Evolutionary conservation across 1,140 invertebrate species (phyloP).

Genomic region (Drosophila sechellia): DNA sequence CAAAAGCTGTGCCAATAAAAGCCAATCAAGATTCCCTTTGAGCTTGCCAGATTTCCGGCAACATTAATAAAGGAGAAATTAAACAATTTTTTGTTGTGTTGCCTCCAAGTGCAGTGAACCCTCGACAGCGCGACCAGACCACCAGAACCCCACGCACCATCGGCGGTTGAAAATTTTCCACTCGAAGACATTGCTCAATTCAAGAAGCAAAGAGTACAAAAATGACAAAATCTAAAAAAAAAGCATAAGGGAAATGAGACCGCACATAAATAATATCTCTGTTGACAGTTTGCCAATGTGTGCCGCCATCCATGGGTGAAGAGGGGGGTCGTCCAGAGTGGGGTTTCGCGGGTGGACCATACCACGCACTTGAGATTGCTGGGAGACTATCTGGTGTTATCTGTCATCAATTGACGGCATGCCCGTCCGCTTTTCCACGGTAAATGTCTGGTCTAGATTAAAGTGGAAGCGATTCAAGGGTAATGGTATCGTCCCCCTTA

Average conservation of each 20-base stretch:
- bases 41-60: conserved; percentile 41
- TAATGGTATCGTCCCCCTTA: not conserved
- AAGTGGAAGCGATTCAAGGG: conserved; percentile 4
- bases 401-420: conserved; percentile 17
- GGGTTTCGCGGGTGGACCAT: not conserved
- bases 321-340: not conserved
- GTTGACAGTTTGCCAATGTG: conserved; percentile 42
- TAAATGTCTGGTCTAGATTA: conserved; percentile 13
- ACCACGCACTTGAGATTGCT: conserved; percentile 22
- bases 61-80: conserved; percentile 49
- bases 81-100: conserved; percentile 10
- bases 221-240: conserved; percentile 12
- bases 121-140: conserved; percentile 6
- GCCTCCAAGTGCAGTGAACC: conserved; percentile 36
- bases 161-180: conserved; percentile 69
- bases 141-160: not conserved
- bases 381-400: conserved; percentile 20
- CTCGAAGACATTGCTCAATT: conserved; percentile 54
- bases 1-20: conserved; percentile 45
- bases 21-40: conserved; percentile 42
- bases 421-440: conserved; percentile 10
- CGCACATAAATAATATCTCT: conserved; percentile 43
- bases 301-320: conserved; percentile 9
- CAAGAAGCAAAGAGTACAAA: conserved; percentile 16
- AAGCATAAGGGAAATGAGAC: conserved; percentile 2